phyloP scores from a whole-genome alignment of 2,113 vertebrate species.

The Eubucco bourcierii region DNA sequence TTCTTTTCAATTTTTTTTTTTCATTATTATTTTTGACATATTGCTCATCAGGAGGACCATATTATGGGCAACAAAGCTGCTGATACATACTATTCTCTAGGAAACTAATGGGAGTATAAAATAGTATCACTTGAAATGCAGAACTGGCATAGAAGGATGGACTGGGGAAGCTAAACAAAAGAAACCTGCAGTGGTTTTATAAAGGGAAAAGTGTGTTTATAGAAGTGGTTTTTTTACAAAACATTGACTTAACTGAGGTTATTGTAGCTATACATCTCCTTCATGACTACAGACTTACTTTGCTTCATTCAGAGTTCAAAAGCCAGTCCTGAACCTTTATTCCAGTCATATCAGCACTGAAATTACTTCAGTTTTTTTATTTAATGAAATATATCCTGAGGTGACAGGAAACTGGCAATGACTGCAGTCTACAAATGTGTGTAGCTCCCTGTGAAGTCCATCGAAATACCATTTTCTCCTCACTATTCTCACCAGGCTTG shows the following conservation, averaged over 20 bases:
- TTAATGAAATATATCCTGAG: background rate
- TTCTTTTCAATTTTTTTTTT: background rate
- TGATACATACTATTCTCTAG: background rate
- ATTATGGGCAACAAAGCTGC: background rate
- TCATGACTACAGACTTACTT: background rate
- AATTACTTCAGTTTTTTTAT: background rate
- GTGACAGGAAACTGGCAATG: background rate
- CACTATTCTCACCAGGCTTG: background rate
- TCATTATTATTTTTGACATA: background rate
- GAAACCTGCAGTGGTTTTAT: background rate
- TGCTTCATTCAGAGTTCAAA: background rate
- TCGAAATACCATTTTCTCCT: background rate
- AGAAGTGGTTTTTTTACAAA: background rate
- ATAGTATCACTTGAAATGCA: background rate
- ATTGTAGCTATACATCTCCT: background rate
- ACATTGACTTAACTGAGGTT: background rate
- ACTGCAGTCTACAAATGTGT: background rate
- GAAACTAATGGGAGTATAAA: background rate
- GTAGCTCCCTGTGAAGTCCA: background rate
- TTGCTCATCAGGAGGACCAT: background rate
- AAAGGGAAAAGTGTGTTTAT: background rate
- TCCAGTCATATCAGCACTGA: background rate
- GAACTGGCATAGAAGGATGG: background rate
- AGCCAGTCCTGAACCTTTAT: background rate
- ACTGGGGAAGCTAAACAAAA: background rate